A percentile compares a stretch with the other conserved stretches of the same genome.
Evolutionary conservation across 2,797 vertebrate genomes (phyloP).

Genomic region (Oreortyx pictus): DNA sequence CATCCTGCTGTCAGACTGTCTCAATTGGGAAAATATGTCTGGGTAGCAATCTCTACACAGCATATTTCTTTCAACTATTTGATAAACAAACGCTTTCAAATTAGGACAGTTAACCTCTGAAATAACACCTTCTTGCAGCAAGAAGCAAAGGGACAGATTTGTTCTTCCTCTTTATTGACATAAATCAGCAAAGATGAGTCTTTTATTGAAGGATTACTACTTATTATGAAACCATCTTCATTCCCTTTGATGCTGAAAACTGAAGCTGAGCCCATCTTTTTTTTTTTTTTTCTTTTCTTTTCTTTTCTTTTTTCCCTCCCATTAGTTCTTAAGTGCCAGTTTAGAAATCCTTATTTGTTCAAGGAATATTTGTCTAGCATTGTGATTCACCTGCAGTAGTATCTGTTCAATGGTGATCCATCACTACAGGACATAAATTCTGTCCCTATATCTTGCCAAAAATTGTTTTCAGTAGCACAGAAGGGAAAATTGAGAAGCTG

Average conservation of each 20-base stretch:
- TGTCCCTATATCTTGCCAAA: background rate
- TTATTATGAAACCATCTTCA: background rate
- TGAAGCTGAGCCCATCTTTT: background rate
- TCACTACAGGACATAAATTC: background rate
- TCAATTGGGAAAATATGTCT: conserved; percentile 64
- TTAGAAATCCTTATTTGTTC: background rate
- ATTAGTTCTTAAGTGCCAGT: background rate
- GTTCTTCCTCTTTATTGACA: background rate
- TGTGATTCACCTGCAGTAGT: background rate
- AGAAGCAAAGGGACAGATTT: background rate
- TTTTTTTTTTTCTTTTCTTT: too few species aligned
- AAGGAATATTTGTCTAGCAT: background rate
- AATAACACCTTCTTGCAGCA: background rate
- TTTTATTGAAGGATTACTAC: background rate
- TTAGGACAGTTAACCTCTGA: conserved; percentile 61
- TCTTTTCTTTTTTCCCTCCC: background rate
- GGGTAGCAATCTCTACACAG: conserved; percentile 52
- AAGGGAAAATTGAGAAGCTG: background rate
- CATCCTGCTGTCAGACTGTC: conserved; percentile 48
- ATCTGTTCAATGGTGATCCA: background rate
- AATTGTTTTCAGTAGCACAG: background rate
- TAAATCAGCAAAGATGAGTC: background rate
- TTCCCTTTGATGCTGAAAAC: background rate
- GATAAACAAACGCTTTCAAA: conserved; percentile 68
- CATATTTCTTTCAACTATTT: conserved; percentile 67